These are phyloP conservation scores for Callipepla californica DNA, from an alignment of 2,113 vertebrate species.

Conservation along the genomic window DNA sequence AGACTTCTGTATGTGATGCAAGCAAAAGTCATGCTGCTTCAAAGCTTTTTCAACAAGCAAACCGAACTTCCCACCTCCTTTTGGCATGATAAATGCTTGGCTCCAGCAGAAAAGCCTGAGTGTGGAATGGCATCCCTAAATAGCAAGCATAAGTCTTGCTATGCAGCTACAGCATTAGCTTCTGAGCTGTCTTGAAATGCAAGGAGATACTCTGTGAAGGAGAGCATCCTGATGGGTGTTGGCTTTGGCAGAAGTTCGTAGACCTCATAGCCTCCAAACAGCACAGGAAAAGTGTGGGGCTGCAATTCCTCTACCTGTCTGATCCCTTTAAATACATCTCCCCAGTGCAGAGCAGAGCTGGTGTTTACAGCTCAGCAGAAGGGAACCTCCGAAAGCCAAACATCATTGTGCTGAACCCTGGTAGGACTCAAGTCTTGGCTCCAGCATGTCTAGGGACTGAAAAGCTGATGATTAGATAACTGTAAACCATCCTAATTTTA, in stretches of 20 bases:
- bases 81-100: neutral
- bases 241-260: neutral
- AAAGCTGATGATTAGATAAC: conserved; percentile 63
- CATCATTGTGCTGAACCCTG: neutral
- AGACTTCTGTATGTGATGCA: neutral
- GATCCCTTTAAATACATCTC: neutral
- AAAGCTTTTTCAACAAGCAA: neutral
- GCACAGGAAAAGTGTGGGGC: neutral
- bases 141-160: neutral
- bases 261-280: neutral
- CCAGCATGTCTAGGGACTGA: neutral
- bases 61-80: neutral
- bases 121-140: neutral
- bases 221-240: neutral
- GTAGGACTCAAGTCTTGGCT: conserved; percentile 24
- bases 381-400: neutral
- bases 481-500: conserved; percentile 4
- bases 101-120: neutral
- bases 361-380: neutral
- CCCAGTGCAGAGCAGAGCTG: neutral
- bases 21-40: neutral
- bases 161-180: neutral
- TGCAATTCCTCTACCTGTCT: neutral
- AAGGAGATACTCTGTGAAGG: neutral
- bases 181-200: neutral